A percentile compares a stretch with the other conserved stretches of the same genome.
Conservation (phyloP, 2,888 invertebrate species). For the Chymomyza amoena region DNA sequence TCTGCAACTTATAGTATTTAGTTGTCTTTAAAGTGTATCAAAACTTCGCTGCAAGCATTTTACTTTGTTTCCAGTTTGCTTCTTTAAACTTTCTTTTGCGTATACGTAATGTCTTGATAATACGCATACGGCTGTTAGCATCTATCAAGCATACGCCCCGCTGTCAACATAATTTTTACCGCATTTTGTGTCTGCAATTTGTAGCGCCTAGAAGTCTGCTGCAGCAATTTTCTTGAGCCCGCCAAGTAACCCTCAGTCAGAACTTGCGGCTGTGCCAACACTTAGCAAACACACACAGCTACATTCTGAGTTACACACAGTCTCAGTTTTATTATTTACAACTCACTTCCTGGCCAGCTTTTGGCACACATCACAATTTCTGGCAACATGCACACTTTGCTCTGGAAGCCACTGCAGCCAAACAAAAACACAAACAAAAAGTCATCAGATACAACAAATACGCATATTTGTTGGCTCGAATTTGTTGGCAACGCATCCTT, state of each 20-base stretch:
- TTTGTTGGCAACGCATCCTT: constrained; percentile 49
- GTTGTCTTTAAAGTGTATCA: not conserved
- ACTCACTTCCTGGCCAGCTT: not conserved
- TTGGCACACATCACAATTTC: not conserved
- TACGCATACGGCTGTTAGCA: not conserved
- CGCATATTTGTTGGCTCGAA: constrained; percentile 23
- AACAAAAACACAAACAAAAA: constrained; percentile 21
- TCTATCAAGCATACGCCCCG: constrained; percentile 46
- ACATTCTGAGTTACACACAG: not conserved
- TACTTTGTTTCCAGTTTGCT: not conserved
- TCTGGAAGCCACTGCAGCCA: constrained; percentile 27
- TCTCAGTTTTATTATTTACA: not conserved
- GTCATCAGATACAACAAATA: constrained; percentile 46
- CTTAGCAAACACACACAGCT: too few relatives aligned
- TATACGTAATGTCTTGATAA: constrained; percentile 34
- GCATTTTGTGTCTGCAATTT: constrained; percentile 64
- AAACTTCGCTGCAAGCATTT: constrained; percentile 18
- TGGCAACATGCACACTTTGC: constrained; percentile 5
- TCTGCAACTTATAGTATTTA: too few relatives aligned
- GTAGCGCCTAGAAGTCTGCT: constrained; percentile 76
- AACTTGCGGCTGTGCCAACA: constrained; percentile 37
- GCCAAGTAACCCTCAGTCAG: constrained; percentile 2
- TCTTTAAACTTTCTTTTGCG: constrained; percentile 10
- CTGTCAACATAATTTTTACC: not conserved
- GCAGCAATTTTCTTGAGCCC: constrained; percentile 57